Conservation (phyloP, 2,888 invertebrate genomes). For the Xestoiulus laeticollis region DNA sequence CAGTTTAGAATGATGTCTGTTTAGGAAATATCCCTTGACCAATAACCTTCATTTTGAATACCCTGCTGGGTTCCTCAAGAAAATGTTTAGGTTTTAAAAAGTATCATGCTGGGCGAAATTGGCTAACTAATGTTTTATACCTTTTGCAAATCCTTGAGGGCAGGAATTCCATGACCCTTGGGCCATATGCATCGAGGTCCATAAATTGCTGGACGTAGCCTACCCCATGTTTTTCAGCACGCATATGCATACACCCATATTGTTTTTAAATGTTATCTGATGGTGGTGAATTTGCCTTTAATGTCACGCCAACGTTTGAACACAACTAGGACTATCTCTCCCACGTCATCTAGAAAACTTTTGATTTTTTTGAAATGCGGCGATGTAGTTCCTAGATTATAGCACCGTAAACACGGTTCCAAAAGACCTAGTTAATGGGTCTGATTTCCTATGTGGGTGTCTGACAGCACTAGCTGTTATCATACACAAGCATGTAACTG, state of each 20-base stretch:
- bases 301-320: neutral
- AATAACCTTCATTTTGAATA: neutral
- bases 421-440: neutral
- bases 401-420: constrained; percentile 8
- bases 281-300: neutral
- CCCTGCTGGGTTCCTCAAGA: neutral
- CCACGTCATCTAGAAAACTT: neutral
- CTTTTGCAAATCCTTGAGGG: neutral
- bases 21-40: neutral
- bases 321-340: neutral
- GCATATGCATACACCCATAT: constrained; percentile 10
- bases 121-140: neutral
- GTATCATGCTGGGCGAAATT: neutral
- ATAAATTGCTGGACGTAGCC: neutral
- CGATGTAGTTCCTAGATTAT: neutral
- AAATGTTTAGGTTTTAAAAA: neutral
- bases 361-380: neutral
- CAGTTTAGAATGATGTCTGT: neutral
- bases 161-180: neutral
- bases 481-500: neutral
- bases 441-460: neutral
- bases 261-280: neutral
- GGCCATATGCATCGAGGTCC: neutral
- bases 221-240: neutral
- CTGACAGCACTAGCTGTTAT: neutral